Conservation (phyloP, 2,797 vertebrate genomes). For the Sebastes kiyomatsui region DNA sequence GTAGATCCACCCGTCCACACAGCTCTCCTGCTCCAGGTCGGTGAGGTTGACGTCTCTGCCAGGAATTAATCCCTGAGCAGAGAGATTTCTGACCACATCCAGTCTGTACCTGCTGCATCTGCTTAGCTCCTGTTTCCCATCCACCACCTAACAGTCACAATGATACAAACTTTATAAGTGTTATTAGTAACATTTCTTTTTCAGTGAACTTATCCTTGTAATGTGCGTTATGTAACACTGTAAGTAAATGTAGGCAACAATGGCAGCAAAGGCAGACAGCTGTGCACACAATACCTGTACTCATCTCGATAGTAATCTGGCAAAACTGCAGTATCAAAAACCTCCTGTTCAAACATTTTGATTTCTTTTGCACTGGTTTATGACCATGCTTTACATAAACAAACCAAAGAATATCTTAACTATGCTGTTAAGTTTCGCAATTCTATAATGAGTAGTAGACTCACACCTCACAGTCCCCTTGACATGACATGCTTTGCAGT, state of each 20-base stretch:
- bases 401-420: too few species aligned
- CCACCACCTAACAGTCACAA: conserved; percentile 50
- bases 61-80: too few species aligned
- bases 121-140: conserved; percentile 68
- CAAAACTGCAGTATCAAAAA: too few species aligned
- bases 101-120: conserved; percentile 52
- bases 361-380: not conserved
- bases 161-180: not conserved
- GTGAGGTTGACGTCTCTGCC: too few species aligned
- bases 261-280: too few species aligned
- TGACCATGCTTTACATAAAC: not conserved
- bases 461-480: not conserved
- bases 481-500: not conserved
- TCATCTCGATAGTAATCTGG: too few species aligned
- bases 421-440: too few species aligned
- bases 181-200: not conserved
- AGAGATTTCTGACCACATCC: too few species aligned
- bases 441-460: not conserved
- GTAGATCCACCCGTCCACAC: too few species aligned
- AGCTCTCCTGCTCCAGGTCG: too few species aligned
- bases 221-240: too few species aligned
- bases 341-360: not conserved
- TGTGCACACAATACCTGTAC: too few species aligned
- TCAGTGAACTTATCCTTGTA: not conserved
- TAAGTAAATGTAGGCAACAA: not conserved